A percentile compares a stretch with the other conserved stretches of the same genome.
These are phyloP conservation scores for Acrobasis suavella DNA, from an alignment of 2,888 invertebrate genomes.

Conservation along the genomic window DNA sequence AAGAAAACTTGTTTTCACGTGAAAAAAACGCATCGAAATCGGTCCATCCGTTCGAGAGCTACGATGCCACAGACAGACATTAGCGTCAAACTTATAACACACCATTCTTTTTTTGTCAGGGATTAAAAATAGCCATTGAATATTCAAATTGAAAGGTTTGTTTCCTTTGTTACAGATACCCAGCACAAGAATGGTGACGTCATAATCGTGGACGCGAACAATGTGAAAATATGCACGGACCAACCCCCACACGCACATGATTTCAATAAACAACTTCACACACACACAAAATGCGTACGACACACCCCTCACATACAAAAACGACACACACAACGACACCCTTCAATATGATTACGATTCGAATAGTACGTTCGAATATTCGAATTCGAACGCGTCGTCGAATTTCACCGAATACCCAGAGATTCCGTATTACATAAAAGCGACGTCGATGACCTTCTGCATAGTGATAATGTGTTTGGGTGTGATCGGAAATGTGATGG, in stretches of 20 bases:
- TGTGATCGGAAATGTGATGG: conserved; percentile 95
- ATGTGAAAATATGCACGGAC: conserved; percentile 62
- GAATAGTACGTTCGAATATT: conserved; percentile 44
- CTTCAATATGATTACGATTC: conserved; percentile 33
- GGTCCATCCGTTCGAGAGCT: too few species aligned
- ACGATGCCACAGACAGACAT: too few species aligned
- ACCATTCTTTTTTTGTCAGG: too few species aligned
- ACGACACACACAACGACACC: conserved; percentile 36
- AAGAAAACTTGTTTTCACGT: too few species aligned
- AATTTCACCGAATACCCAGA: conserved; percentile 78
- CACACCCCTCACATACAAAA: conserved; percentile 46
- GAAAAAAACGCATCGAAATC: too few species aligned
- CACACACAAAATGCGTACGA: conserved; percentile 55
- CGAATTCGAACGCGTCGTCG: conserved; percentile 48
- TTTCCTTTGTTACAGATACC: conserved; percentile 47
- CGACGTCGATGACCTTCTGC: conserved; percentile 94
- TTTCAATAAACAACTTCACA: conserved; percentile 69
- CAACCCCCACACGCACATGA: conserved; percentile 64
- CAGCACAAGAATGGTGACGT: conserved; percentile 31
- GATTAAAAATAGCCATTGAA: too few species aligned
- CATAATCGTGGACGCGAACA: conserved; percentile 42
- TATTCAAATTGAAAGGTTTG: background rate
- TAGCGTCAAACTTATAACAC: too few species aligned
- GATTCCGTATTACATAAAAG: conserved; percentile 93
- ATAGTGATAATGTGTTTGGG: conserved; percentile 94